Evolutionary conservation across 2,113 vertebrate genomes (phyloP).

Genomic region (Xiphias gladius): DNA sequence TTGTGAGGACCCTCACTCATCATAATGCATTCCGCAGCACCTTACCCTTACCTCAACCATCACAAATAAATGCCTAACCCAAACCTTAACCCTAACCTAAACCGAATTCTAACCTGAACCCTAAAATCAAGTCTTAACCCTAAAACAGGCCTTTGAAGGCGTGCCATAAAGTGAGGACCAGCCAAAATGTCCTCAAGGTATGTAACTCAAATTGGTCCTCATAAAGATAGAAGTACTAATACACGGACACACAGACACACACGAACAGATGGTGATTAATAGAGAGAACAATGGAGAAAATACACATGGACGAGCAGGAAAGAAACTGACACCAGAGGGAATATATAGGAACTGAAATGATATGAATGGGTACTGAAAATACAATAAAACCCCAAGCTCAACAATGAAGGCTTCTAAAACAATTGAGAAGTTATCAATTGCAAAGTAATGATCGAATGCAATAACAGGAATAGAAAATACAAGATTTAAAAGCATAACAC

Average conservation of each 20-base stretch:
- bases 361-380: constrained; percentile 50
- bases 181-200: too few species aligned
- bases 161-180: too few species aligned
- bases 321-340: constrained; percentile 43
- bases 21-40: too few species aligned
- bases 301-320: constrained; percentile 47
- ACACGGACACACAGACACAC: constrained; percentile 19
- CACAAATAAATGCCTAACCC: too few species aligned
- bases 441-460: constrained; percentile 24
- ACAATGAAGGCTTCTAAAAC: neutral
- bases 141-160: too few species aligned
- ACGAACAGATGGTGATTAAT: constrained; percentile 56
- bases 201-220: too few species aligned
- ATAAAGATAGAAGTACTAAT: too few species aligned
- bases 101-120: too few species aligned
- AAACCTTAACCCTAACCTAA: too few species aligned
- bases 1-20: too few species aligned
- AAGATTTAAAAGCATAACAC: neutral
- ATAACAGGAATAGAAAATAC: constrained; percentile 1
- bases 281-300: constrained; percentile 59
- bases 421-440: constrained; percentile 16
- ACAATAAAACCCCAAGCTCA: constrained; percentile 24
- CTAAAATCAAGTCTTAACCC: neutral
- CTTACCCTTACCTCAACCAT: too few species aligned
- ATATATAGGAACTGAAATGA: constrained; percentile 40